Conservation (phyloP, 2,113 vertebrate species). For the Sebastes schlegelii region DNA sequence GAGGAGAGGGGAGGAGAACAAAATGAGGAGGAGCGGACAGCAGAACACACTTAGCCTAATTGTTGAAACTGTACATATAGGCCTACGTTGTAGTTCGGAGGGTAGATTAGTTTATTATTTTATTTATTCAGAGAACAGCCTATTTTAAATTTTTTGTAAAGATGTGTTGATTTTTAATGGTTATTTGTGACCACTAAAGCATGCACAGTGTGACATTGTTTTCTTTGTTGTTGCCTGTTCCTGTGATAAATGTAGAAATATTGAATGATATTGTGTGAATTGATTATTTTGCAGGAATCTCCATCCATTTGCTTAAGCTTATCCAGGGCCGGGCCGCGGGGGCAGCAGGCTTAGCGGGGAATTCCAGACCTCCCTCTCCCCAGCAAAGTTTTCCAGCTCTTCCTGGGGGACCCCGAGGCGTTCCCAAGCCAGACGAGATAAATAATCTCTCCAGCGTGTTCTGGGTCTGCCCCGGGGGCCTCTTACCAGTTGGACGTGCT, state of each 20-base stretch:
- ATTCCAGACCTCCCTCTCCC: too few relatives aligned
- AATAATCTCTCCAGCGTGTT: too few relatives aligned
- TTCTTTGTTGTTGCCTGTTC: background rate
- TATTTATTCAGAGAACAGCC: background rate
- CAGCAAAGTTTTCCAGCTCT: too few relatives aligned
- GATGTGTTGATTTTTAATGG: background rate
- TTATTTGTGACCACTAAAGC: background rate
- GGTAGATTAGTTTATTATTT: background rate
- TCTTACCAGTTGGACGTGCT: too few relatives aligned
- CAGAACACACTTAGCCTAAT: background rate
- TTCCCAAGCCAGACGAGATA: too few relatives aligned
- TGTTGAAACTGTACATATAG: background rate
- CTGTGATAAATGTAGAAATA: background rate
- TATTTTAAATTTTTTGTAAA: background rate
- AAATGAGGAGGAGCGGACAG: background rate
- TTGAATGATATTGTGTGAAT: too few relatives aligned
- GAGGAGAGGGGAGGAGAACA: background rate
- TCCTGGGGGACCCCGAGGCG: too few relatives aligned
- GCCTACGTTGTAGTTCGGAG: background rate
- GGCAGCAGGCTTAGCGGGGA: too few relatives aligned
- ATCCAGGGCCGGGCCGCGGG: too few relatives aligned
- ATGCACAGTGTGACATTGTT: background rate
- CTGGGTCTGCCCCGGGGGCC: too few relatives aligned
- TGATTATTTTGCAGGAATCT: too few relatives aligned
- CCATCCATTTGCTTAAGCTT: too few relatives aligned